These are phyloP conservation scores for Lineus longissimus DNA, from an alignment of 1,140 invertebrate species.

Conservation along the genomic window DNA sequence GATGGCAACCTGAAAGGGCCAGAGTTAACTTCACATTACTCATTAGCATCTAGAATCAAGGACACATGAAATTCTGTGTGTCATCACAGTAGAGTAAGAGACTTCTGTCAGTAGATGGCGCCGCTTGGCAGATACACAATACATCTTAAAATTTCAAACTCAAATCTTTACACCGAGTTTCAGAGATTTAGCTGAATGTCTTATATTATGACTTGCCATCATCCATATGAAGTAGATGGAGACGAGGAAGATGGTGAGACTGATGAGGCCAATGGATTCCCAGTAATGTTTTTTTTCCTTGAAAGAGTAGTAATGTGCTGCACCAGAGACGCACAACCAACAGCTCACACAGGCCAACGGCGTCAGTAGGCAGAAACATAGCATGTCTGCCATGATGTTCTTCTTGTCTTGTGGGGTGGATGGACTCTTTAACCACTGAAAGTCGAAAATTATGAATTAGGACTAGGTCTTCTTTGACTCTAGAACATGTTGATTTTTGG, in stretches of 20 bases:
- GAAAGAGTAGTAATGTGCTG: constrained; percentile 25
- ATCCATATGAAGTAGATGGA: constrained; percentile 36
- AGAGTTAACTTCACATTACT: not conserved
- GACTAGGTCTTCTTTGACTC: too few species aligned
- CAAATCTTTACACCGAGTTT: not conserved
- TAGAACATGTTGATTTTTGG: not conserved
- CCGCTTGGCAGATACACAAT: not conserved
- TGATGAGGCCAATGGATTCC: constrained; percentile 56
- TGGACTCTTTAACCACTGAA: constrained; percentile 53
- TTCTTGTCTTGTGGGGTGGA: constrained; percentile 44
- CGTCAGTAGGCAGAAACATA: constrained; percentile 58
- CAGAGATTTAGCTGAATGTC: not conserved
- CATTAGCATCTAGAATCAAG: not conserved
- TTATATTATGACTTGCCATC: constrained; percentile 19
- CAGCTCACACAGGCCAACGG: constrained; percentile 57
- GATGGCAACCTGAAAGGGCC: constrained; percentile 17
- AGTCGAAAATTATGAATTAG: not conserved
- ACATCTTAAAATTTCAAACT: not conserved
- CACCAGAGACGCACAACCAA: constrained; percentile 58
- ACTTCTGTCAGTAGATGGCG: not conserved
- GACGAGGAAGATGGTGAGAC: constrained; percentile 32
- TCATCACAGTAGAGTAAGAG: not conserved
- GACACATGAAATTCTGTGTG: not conserved
- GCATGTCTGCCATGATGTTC: constrained; percentile 54
- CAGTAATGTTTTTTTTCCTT: constrained; percentile 33